A percentile compares a stretch with the other conserved stretches of the same genome.
phyloP scores from a whole-genome alignment of 2,888 invertebrate species.

The Scaptodrosophila latifasciaeformis region DNA sequence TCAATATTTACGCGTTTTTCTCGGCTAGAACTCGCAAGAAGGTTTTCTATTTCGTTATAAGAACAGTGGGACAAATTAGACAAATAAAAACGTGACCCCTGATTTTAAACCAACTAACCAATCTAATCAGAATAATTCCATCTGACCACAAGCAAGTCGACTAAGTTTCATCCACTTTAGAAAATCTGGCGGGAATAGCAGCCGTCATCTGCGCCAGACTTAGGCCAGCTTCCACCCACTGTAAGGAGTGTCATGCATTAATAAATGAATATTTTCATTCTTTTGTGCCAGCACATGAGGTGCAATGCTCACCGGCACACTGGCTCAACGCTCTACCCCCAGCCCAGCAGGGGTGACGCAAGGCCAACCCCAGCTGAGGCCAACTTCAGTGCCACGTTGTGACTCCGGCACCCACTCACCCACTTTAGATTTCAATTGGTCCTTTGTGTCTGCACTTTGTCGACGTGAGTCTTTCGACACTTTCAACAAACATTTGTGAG shows the following conservation, averaged over 20 bases:
- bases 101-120: not conserved
- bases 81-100: too few relatives aligned
- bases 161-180: constrained; percentile 2
- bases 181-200: constrained; percentile 32
- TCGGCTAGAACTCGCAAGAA: not conserved
- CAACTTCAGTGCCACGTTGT: not conserved
- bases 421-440: constrained; percentile 69
- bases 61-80: too few relatives aligned
- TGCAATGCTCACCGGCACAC: constrained; percentile 38
- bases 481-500: constrained; percentile 26
- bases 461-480: constrained; percentile 36
- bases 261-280: constrained; percentile 55
- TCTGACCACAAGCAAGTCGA: constrained; percentile 23
- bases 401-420: constrained; percentile 3
- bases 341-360: not conserved
- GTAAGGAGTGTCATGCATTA: constrained; percentile 38
- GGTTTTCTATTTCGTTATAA: too few relatives aligned
- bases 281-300: constrained; percentile 47
- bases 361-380: constrained; percentile 7
- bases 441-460: constrained; percentile 60
- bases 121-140: constrained; percentile 28
- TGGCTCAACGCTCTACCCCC: constrained; percentile 26
- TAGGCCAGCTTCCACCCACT: constrained; percentile 22
- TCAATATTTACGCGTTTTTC: constrained; percentile 67
- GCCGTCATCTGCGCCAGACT: too few relatives aligned